Percentiles rank a stretch among this genome's conserved stretches.
phyloP scores from a whole-genome alignment of 1,140 invertebrate species.

The Atta texana region DNA sequence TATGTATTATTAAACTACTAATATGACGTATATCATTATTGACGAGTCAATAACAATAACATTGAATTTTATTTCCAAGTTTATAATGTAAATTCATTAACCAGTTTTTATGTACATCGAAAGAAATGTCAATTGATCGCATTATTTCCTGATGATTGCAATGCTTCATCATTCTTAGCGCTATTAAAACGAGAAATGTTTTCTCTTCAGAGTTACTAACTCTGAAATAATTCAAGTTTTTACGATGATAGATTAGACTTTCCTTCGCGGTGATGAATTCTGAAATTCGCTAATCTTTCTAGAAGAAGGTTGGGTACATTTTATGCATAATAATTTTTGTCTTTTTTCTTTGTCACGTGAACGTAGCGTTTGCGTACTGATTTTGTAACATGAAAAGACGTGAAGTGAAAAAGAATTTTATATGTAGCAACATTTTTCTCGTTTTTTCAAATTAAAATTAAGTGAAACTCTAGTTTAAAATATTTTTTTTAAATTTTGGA shows the following conservation, averaged over 20 bases:
- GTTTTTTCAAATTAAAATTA: not conserved
- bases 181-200: not conserved
- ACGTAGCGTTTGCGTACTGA: not conserved
- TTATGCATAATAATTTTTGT: slow-evolving; percentile 45
- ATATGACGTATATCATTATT: not conserved
- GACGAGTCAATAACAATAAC: not conserved
- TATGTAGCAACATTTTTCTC: not conserved
- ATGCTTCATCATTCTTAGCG: not conserved
- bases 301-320: not conserved
- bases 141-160: not conserved
- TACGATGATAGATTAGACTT: slow-evolving; percentile 58
- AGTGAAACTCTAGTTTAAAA: not conserved
- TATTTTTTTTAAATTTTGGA: not conserved
- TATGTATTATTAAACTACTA: not conserved
- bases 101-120: not conserved
- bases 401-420: not conserved
- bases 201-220: not conserved
- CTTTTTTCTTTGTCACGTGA: not conserved
- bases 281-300: slow-evolving; percentile 39
- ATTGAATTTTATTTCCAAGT: not conserved
- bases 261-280: slow-evolving; percentile 54
- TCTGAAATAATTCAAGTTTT: slow-evolving; percentile 53
- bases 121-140: slow-evolving; percentile 24
- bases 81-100: not conserved
- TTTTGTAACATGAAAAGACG: not conserved